Conservation (phyloP, 2,797 vertebrate species). For the Eulemur albifrons region DNA sequence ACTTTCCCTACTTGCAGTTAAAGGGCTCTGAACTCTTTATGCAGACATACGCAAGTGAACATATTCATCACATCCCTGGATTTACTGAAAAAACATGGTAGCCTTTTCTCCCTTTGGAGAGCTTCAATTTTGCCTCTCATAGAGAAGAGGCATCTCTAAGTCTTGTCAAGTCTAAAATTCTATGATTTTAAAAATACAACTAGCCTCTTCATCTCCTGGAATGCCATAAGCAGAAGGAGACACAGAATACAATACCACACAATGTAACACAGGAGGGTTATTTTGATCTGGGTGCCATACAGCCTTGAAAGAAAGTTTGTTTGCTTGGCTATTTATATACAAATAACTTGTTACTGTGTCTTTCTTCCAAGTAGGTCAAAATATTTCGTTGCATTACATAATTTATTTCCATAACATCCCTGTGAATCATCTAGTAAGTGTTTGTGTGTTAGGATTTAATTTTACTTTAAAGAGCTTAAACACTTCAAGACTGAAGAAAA, state of each 20-base stretch:
- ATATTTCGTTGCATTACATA: constrained; percentile 30
- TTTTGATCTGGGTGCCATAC: not conserved
- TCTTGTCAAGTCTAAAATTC: not conserved
- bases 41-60: not conserved
- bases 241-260: not conserved
- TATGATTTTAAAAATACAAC: constrained; percentile 29
- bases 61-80: not conserved
- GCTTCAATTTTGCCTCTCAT: constrained; percentile 30
- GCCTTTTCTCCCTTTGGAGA: not conserved
- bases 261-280: not conserved
- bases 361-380: constrained; percentile 48
- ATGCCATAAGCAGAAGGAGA: not conserved
- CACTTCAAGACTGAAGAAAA: not conserved
- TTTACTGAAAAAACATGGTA: constrained; percentile 2
- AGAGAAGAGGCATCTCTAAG: not conserved
- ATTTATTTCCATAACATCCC: constrained; percentile 29
- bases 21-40: not conserved
- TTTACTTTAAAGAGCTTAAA: constrained; percentile 30
- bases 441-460: not conserved
- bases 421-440: constrained; percentile 23
- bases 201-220: not conserved
- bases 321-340: constrained; percentile 3
- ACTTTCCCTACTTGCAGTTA: not conserved
- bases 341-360: constrained; percentile 1
- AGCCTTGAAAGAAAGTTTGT: not conserved